phyloP scores from a whole-genome alignment of 2,888 invertebrate genomes.

The Eristalis intricaria region DNA sequence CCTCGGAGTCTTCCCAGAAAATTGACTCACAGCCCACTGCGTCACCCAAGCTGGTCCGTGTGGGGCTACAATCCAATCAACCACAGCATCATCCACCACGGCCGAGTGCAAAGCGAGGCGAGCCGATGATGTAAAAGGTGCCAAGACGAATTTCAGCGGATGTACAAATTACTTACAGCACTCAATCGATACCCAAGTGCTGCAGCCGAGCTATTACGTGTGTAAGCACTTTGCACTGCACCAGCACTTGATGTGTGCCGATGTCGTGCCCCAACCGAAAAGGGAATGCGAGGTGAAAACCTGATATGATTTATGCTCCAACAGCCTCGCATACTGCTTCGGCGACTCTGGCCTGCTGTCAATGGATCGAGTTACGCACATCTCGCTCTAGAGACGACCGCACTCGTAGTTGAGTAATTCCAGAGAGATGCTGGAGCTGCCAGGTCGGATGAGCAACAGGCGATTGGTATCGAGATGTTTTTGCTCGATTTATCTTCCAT shows the following conservation, averaged over 20 bases:
- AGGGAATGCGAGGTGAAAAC: conserved; percentile 40
- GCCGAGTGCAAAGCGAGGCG: background rate
- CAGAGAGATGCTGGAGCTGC: background rate
- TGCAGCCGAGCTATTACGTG: conserved; percentile 28
- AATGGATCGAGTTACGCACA: conserved; percentile 66
- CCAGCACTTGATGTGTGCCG: conserved; percentile 23
- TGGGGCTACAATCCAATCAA: too few relatives aligned
- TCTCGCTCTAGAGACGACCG: conserved; percentile 22
- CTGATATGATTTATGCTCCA: conserved; percentile 65
- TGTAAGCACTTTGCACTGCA: conserved; percentile 29
- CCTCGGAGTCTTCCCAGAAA: too few relatives aligned
- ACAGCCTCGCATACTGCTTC: conserved; percentile 15
- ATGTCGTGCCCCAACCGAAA: conserved; percentile 8
- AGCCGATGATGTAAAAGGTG: background rate
- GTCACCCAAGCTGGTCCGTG: too few relatives aligned
- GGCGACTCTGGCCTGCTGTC: conserved; percentile 34
- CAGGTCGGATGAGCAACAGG: background rate
- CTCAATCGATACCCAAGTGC: background rate
- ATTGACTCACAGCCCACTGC: too few relatives aligned
- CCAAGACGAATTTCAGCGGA: background rate
- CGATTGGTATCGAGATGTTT: conserved; percentile 11
- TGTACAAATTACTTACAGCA: background rate
- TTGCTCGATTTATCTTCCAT: conserved; percentile 56
- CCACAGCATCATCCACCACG: background rate
- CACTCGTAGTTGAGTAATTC: conserved; percentile 40